phyloP scores from a whole-genome alignment of 2,888 invertebrate genomes.

The Caenorhabditis doughertyi region DNA sequence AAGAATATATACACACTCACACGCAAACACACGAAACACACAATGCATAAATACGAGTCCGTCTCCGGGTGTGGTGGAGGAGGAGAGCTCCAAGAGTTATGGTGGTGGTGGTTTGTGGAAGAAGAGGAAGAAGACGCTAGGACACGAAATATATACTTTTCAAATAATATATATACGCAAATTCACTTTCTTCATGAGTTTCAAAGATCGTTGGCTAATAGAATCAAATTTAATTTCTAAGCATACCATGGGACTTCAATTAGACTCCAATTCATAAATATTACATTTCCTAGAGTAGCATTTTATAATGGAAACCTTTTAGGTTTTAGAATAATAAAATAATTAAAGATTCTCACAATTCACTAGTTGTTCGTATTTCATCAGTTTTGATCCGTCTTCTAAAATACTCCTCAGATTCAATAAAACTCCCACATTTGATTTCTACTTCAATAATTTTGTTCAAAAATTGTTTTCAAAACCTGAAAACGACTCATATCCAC shows the following conservation, averaged over 20 bases:
- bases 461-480: no score
- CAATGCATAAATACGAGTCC: constrained; percentile 59
- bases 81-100: constrained; percentile 40
- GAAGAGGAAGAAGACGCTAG: constrained; percentile 14
- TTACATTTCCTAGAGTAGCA: constrained; percentile 16
- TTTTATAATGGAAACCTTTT: no score
- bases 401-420: no score
- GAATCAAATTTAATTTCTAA: constrained; percentile 22
- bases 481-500: no score
- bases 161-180: constrained; percentile 36
- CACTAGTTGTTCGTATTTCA: no score
- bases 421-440: no score
- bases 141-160: constrained; percentile 59
- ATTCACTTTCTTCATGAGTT: constrained; percentile 26
- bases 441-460: no score
- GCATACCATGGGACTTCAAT: constrained; percentile 25
- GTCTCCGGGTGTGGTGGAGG: constrained; percentile 26
- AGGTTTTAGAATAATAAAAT: no score
- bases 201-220: constrained; percentile 39
- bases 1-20: constrained; percentile 56
- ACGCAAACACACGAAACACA: constrained; percentile 55
- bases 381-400: no score
- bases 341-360: no score
- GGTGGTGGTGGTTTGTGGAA: constrained; percentile 32
- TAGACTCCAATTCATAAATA: constrained; percentile 35